Conservation (phyloP, 2,888 invertebrate species). For the Dynastes hyllus region DNA sequence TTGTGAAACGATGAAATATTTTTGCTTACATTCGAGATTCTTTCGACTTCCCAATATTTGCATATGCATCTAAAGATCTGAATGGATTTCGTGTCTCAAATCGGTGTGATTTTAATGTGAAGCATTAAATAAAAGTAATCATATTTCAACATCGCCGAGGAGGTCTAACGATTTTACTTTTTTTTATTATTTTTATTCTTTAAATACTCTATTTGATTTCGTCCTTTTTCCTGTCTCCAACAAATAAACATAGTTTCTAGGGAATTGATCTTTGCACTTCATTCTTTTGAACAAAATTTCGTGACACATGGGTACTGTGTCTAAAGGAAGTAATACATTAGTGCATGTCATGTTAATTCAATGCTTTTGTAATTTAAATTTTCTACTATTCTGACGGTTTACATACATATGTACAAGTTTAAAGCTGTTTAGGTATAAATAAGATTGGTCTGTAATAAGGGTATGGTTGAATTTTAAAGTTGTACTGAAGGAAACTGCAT, state of each 20-base stretch:
- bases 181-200: neutral
- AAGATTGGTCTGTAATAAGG: neutral
- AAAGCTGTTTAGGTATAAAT: neutral
- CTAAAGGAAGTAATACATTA: constrained; percentile 15
- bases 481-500: too few species aligned
- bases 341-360: constrained; percentile 7
- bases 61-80: neutral
- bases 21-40: neutral
- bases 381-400: neutral
- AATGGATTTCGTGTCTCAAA: too few species aligned
- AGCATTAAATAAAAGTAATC: neutral
- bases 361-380: constrained; percentile 17
- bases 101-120: too few species aligned
- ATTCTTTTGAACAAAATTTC: constrained; percentile 21
- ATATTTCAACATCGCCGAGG: neutral
- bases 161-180: constrained; percentile 1
- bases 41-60: constrained; percentile 7
- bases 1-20: constrained; percentile 14
- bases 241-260: constrained; percentile 13
- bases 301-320: neutral
- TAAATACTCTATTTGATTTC: neutral
- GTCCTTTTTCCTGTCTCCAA: constrained; percentile 12
- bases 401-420: constrained; percentile 9
- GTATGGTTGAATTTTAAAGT: too few species aligned
- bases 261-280: constrained; percentile 21